Base-by-base conservation (phyloP, 2,113 vertebrate genomes). In the Trogon surrucura region DNA sequence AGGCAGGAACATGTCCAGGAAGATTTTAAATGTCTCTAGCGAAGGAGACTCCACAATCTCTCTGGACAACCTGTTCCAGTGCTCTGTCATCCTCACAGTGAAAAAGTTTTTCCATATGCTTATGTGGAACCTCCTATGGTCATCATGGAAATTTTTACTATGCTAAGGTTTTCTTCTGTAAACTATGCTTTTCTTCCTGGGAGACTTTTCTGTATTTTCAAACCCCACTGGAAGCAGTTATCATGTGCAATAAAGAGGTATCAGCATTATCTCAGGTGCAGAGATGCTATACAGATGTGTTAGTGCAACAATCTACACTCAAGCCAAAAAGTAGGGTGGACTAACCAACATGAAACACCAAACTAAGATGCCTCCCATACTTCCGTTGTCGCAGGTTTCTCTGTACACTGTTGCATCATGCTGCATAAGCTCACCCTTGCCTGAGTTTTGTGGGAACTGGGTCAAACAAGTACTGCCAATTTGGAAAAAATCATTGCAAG, bases 211-310 rank as follows among this genome's bases (percentile, higher is more conserved):
- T 80, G 25, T 71, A 16, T 45, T 65, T 60, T 80, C 64, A 62
- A 10, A 11, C 4, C 7, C 2, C 23, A n/a, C 3, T 60, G 9
- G 44, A 82, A 89, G 9, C 19, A 38, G 17, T 44, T 60, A 20
- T 1, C 5, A 9, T 2, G 0, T 44, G 32, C 25, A 71, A 60
- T 19, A 38, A 71, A 41, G n/a, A 85, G 2, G 0, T 21, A 66
- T 51, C 36, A 16, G 54, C 13, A 11, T 51, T 41, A 47, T 11
- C 21, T 79, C 19, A 48, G 11, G 11, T 44, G 7, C 30, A 85
- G 81, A 85, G 32, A 19, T 70, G 9, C 61, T 53, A 60, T 13
- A 15, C 25, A 79, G 13, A 1, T 74, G 8, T 54, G 23, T 45
- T 79, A 71, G 29, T 54, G 47, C 17, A 72, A 10, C 19, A 41